Evolutionary conservation across 2,113 vertebrate genomes (phyloP), one percentile per base, ranked within the genome.

Genomic region (Meleagris gallopavo): DNA sequence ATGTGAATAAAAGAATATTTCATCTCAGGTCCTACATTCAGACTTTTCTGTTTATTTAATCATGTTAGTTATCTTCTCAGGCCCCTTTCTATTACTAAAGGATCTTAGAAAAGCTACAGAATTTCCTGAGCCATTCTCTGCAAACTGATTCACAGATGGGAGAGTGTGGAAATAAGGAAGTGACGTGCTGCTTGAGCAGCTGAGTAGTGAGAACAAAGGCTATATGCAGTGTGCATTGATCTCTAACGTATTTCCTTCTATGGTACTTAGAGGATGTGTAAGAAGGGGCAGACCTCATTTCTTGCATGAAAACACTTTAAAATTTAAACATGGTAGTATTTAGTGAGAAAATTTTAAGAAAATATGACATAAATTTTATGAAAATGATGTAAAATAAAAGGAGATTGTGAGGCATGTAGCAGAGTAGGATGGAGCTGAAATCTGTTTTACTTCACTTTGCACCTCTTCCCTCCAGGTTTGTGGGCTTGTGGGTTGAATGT

Each of bases 401-500:
- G n/a, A 62, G 41, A 34, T 27, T 0, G 0, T 21, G 27, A 83
- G 73, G 40, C 12, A 61, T 17, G 24, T 95, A 65, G 72, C 40
- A 19, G 66, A 90, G 83, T 41, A 90, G 57, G 60, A 29, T 25
- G 48, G 57, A 84, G 61, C 54, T 74, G 67, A 87, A 91, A 89
- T 83, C 45, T 71, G 27, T 24, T 65, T 86, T 64, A 21, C 69
- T 93, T 95, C 73, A 60, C 25, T 83, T 74, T 86, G 38, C 40
- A 79, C 78, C 70, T 82, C 38, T 92, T 93, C 34, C 54, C 30
- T 76, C 38, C 36, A 75, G 48, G 88, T 95, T 91, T 90, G 19
- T 83, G 41, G 46, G 89, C 95, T 90, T 90, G 21, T 84, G 65
- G 57, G n/a, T 40, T 92, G 76, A 58, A 18, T 86, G 54, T 85